Conservation (phyloP, 2,888 invertebrate species). For the Pseudococcus jackbeardsleyi region DNA sequence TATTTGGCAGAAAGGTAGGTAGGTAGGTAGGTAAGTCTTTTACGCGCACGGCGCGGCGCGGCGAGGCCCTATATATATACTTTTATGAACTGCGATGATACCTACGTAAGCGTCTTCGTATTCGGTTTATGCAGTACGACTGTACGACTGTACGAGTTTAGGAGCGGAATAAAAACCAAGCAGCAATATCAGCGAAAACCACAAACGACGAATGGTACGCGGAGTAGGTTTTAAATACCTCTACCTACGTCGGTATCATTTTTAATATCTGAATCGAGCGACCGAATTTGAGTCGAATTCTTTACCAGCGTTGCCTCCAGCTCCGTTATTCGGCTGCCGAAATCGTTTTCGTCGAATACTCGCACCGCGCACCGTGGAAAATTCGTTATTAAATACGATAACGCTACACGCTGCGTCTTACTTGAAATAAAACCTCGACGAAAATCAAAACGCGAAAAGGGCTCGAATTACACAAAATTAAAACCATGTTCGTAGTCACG, state of each 20-base stretch:
- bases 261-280: not conserved
- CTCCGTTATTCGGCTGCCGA: no score
- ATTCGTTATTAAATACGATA: no score
- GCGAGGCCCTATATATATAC: not conserved
- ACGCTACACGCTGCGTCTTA: no score
- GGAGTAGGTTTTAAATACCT: not conserved
- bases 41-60: not conserved
- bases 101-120: no score
- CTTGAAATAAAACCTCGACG: no score
- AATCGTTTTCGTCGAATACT: no score
- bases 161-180: not conserved
- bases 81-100: not conserved
- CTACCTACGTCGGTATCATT: not conserved
- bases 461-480: no score
- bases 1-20: not conserved
- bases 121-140: no score
- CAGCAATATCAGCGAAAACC: not conserved
- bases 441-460: no score
- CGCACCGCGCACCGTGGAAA: no score
- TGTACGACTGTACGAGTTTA: not conserved
- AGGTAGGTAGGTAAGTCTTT: not conserved
- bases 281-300: not conserved
- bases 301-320: no score
- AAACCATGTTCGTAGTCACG: no score
- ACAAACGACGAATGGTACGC: not conserved